These are phyloP conservation scores for Xiphorhynchus elegans DNA, from an alignment of 2,113 vertebrate species.

Conservation along the genomic window DNA sequence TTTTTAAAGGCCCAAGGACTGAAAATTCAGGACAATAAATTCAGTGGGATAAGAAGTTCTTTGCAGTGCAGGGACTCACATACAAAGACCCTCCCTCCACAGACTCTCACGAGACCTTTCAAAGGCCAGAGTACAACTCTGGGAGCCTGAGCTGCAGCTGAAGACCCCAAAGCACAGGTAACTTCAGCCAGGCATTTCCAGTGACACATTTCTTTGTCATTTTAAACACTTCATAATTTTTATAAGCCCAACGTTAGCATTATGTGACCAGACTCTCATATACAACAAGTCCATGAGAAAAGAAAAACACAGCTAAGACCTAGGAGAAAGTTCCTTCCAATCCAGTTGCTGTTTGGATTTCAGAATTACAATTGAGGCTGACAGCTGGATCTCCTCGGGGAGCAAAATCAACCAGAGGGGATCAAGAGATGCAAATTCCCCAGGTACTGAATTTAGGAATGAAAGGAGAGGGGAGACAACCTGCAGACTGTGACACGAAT, in stretches of 20 bases:
- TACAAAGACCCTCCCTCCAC: neutral
- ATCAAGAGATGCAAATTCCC: neutral
- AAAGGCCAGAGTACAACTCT: neutral
- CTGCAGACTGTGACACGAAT: neutral
- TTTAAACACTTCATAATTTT: neutral
- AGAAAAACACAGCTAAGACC: rapidly evolving
- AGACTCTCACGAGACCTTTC: neutral
- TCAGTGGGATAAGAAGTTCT: neutral
- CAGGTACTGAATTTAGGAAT: neutral
- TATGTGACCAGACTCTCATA: neutral
- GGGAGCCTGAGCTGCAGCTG: neutral
- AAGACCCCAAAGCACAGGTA: neutral
- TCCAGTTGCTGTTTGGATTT: neutral
- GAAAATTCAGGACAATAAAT: neutral
- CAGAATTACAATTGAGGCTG: neutral
- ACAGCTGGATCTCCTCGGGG: neutral
- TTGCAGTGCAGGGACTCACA: neutral
- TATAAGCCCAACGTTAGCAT: neutral
- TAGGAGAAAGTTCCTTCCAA: neutral
- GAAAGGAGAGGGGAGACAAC: neutral
- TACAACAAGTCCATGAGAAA: neutral
- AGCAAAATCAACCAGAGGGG: neutral
- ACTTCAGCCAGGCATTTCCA: neutral
- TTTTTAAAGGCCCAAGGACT: neutral
- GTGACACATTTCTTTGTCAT: neutral